phyloP scores from a whole-genome alignment of 2,888 invertebrate species.

The Branchellion lobata region DNA sequence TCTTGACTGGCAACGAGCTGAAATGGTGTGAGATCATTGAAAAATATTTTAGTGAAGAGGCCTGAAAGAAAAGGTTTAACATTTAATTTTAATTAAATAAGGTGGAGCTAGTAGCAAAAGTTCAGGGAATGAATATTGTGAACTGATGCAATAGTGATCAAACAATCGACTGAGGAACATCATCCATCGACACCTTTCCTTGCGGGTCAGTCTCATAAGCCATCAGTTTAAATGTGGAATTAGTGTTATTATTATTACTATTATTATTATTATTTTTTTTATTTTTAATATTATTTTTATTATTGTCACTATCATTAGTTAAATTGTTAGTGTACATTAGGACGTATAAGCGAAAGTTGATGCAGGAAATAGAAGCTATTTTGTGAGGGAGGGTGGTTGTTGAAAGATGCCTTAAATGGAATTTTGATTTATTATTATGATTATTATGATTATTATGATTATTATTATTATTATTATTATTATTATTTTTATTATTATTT shows the following conservation, averaged over 20 bases:
- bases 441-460: neutral
- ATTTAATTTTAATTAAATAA: too few relatives aligned
- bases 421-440: neutral
- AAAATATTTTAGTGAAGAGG: too few relatives aligned
- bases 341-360: neutral
- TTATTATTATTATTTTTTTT: constrained; percentile 16
- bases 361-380: neutral
- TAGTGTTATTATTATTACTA: neutral
- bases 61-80: too few relatives aligned
- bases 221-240: neutral
- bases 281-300: neutral
- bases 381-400: neutral
- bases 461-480: neutral
- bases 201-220: neutral
- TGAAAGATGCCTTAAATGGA: neutral
- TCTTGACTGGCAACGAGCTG: too few relatives aligned
- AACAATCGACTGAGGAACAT: too few relatives aligned
- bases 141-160: too few relatives aligned
- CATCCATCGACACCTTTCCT: too few relatives aligned
- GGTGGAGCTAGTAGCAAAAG: too few relatives aligned
- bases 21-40: too few relatives aligned
- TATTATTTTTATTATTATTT: constrained; percentile 8
- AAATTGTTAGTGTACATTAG: neutral
- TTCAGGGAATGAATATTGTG: too few relatives aligned
- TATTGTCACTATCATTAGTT: too few relatives aligned